phyloP scores from a whole-genome alignment of 2,888 invertebrate species.

The Dioctria rufipes region DNA sequence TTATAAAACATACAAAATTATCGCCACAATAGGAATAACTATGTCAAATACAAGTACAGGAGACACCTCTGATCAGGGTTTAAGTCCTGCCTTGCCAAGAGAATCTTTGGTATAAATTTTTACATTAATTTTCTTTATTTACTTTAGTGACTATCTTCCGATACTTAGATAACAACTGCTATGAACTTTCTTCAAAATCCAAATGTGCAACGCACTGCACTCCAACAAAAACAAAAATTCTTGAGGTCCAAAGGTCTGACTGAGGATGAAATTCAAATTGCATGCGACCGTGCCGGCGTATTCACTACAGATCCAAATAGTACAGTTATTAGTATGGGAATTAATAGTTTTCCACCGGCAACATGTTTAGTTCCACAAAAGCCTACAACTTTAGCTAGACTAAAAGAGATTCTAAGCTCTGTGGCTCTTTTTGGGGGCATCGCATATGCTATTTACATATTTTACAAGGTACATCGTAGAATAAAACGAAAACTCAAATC shows the following conservation, averaged over 20 bases:
- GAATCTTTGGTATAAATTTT: constrained; percentile 66
- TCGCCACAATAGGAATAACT: constrained; percentile 66
- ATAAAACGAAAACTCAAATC: constrained; percentile 10
- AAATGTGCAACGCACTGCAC: constrained; percentile 83
- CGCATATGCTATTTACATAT: constrained; percentile 83
- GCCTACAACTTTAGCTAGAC: constrained; percentile 71
- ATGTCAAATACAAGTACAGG: constrained; percentile 70
- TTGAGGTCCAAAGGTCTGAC: constrained; percentile 84
- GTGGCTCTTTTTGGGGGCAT: constrained; percentile 84
- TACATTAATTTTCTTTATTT: neutral
- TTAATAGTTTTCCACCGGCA: constrained; percentile 58
- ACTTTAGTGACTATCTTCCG: neutral
- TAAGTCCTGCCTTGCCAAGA: constrained; percentile 62
- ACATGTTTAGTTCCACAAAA: constrained; percentile 60
- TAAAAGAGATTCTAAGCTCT: constrained; percentile 81
- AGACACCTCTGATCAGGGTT: constrained; percentile 64
- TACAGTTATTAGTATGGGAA: constrained; percentile 69
- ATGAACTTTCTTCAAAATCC: constrained; percentile 89
- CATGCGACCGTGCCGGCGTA: constrained; percentile 78
- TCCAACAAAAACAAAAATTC: constrained; percentile 85
- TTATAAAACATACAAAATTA: constrained; percentile 66
- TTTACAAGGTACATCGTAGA: constrained; percentile 79
- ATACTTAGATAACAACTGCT: constrained; percentile 85
- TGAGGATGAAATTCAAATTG: constrained; percentile 81
- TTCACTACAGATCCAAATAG: constrained; percentile 67